Evolutionary conservation across 2,797 vertebrate genomes (phyloP).

Genomic region (Nannoperca australis): DNA sequence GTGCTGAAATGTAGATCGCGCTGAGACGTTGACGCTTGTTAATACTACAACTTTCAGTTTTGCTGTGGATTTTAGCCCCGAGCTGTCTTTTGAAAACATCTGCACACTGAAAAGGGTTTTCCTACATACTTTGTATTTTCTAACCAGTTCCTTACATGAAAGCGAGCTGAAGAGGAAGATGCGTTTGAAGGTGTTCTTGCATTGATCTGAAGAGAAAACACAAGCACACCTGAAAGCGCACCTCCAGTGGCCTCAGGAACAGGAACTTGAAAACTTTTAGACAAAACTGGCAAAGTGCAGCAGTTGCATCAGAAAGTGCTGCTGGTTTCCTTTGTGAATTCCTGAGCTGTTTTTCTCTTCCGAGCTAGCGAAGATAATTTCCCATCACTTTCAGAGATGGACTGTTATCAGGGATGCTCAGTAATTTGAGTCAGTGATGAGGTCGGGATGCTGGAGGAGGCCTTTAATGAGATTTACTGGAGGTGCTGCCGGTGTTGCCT

Average conservation of each 20-base stretch:
- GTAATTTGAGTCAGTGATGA: slow-evolving; percentile 74
- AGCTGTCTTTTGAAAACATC: slow-evolving; percentile 25
- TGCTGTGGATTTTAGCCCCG: slow-evolving; percentile 1
- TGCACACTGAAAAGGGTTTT: slow-evolving; percentile 1
- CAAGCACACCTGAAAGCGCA: neutral
- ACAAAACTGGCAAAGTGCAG: slow-evolving; percentile 6
- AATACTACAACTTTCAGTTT: slow-evolving; percentile 11
- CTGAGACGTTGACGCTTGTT: slow-evolving; percentile 5
- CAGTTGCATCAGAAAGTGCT: slow-evolving; percentile 9
- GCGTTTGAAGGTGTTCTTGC: slow-evolving; percentile 3
- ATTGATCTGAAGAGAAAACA: slow-evolving; percentile 19
- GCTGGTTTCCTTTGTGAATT: slow-evolving; percentile 28
- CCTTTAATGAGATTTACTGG: slow-evolving; percentile 68
- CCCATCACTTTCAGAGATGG: slow-evolving; percentile 51
- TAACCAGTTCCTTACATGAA: neutral
- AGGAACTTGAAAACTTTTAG: slow-evolving; percentile 11
- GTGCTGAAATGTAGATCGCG: slow-evolving; percentile 25
- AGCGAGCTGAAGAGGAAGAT: neutral
- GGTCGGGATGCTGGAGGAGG: slow-evolving; percentile 54
- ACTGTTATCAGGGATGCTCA: slow-evolving; percentile 55
- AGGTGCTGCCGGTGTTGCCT: slow-evolving; percentile 47
- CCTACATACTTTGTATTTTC: slow-evolving; percentile 13
- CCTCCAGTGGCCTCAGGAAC: neutral
- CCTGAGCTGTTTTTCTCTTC: slow-evolving; percentile 30
- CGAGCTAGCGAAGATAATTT: slow-evolving; percentile 45